phyloP scores from a whole-genome alignment of 2,888 invertebrate species.

The Caenorhabditis sp. region DNA sequence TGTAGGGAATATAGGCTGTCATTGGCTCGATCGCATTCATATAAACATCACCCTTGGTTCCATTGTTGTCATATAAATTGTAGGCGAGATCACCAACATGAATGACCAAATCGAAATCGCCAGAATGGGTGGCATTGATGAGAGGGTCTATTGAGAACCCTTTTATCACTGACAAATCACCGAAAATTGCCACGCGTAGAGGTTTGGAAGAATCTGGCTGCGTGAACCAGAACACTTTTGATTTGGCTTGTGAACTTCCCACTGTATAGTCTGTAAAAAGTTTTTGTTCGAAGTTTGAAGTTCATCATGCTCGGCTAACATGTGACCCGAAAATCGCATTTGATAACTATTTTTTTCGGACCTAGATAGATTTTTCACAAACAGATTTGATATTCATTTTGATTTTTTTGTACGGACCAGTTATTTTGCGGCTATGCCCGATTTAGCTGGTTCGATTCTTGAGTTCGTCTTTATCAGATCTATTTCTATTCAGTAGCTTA shows the following conservation, averaged over 20 bases:
- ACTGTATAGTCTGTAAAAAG: constrained; percentile 58
- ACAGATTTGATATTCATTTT: no score
- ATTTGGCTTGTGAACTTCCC: constrained; percentile 55
- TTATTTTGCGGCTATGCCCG: no score
- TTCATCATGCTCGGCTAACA: no score
- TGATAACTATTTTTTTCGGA: no score
- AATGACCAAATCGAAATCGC: constrained; percentile 71
- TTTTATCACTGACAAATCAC: constrained; percentile 92
- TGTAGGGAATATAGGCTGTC: constrained; percentile 80
- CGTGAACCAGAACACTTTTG: constrained; percentile 51
- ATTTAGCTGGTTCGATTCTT: no score
- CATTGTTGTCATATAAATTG: constrained; percentile 84
- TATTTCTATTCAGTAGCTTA: no score
- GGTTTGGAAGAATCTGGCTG: constrained; percentile 51
- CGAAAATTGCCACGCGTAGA: constrained; percentile 79
- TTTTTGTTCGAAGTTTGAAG: background rate
- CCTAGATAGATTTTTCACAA: no score
- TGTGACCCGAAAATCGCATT: no score
- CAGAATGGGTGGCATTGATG: constrained; percentile 83
- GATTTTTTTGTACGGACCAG: no score
- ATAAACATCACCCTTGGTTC: constrained; percentile 75
- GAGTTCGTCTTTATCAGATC: no score
- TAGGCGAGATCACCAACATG: constrained; percentile 84
- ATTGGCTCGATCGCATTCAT: constrained; percentile 44
- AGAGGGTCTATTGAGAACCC: constrained; percentile 82